Evolutionary conservation across 2,113 vertebrate species (phyloP), one percentile per base, ranked within the genome.

Genomic region (Scolopax mira): DNA sequence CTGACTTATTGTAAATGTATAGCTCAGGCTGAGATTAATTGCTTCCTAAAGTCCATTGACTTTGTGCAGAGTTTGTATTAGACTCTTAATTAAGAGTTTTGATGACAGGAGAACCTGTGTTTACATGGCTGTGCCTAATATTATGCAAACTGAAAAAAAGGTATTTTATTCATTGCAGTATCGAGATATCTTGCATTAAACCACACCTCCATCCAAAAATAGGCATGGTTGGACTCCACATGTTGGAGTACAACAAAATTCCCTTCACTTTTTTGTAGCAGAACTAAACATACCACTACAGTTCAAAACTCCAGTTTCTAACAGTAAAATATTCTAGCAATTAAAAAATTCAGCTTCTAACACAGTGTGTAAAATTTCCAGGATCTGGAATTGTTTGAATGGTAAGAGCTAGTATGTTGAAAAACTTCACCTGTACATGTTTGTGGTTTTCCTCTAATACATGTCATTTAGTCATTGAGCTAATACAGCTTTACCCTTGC

Each of bases 31-130:
- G 88, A 93, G 75, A 88, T 22, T 4, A 92, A 81, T 91, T 65
- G 48, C 86, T 81, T 96, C 95, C 71, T 69, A 78, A 95, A 83
- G 44, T 65, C 37, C 66, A 33, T 6, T 93, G 62, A 51, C 79
- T 73, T 73, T 83, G 30, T 23, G 12, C 3, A 79, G 60, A 67
- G 27, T 39, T 94, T 93, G 85, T 85, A 74, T 79, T 74, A 90
- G 75, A 46, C n/a, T 35, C 39, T 71, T 90, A 57, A 78, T 90
- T 79, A 65, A 83, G 41, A 74, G 27, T 71, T 74, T 52, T 75
- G 70, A 54, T 88, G 67, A 70, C 51, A 79, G 64, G 16, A 62
- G 70, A 79, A 25, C 31, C n/a, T 67, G 28, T 83, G 35, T 74
- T 87, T 85, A 54, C 58, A 71, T 37, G 77, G 42, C 24, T 75